phyloP scores from a whole-genome alignment of 2,888 invertebrate species.

The Microctonus brassicae region DNA sequence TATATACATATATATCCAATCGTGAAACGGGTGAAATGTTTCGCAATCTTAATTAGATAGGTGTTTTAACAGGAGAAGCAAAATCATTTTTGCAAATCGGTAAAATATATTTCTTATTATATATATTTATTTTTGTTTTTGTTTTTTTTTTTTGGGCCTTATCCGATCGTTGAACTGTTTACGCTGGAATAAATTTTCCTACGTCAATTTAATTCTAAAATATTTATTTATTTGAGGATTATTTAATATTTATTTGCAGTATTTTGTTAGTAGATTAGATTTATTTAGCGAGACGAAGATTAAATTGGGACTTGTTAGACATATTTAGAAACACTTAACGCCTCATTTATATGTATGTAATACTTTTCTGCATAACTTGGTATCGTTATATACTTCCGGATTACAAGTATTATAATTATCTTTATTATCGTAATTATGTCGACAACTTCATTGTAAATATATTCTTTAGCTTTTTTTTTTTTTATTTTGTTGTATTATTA shows the following conservation, averaged over 20 bases:
- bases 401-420: neutral
- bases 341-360: slow-evolving; percentile 27
- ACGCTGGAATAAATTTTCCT: neutral
- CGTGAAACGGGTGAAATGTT: slow-evolving; percentile 63
- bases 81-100: slow-evolving; percentile 55
- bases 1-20: slow-evolving; percentile 9
- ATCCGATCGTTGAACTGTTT: neutral
- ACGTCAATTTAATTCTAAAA: neutral
- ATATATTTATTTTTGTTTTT: neutral
- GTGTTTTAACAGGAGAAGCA: slow-evolving; percentile 61
- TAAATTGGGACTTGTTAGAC: slow-evolving; percentile 49
- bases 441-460: slow-evolving; percentile 64
- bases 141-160: neutral
- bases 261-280: no score
- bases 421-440: neutral
- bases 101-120: neutral
- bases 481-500: no score
- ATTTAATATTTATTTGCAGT: no score
- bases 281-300: neutral
- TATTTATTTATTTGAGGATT: neutral
- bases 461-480: no score
- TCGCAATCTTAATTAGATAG: slow-evolving; percentile 69
- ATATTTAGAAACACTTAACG: slow-evolving; percentile 58
- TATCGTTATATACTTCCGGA: neutral
- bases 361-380: slow-evolving; percentile 8